Conservation (phyloP, 2,888 invertebrate genomes). For the Epistrophella euchroma region DNA sequence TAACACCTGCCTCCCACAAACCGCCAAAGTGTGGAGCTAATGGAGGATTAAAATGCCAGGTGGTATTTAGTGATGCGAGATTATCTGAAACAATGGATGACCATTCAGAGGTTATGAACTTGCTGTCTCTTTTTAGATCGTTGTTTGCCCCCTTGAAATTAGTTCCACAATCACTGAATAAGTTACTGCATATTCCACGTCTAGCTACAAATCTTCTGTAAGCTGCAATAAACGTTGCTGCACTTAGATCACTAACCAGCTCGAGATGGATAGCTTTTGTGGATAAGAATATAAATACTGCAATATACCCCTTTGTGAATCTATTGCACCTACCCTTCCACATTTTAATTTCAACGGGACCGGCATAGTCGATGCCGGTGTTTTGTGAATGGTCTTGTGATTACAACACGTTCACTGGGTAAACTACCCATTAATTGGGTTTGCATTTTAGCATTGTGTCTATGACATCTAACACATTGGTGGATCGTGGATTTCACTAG, state of each 20-base stretch:
- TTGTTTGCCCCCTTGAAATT: conserved; percentile 34
- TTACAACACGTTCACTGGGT: conserved; percentile 13
- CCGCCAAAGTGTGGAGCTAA: not conserved
- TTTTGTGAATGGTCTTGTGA: conserved; percentile 22
- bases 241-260: not conserved
- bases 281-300: no score
- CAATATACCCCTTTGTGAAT: no score
- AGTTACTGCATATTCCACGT: conserved; percentile 12
- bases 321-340: conserved; percentile 23
- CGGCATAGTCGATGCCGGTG: conserved; percentile 1
- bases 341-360: conserved; percentile 13
- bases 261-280: conserved; percentile 34
- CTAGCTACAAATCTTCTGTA: not conserved
- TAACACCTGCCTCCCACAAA: conserved; percentile 3
- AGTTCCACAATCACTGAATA: conserved; percentile 34
- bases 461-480: conserved; percentile 22
- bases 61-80: no score
- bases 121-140: not conserved
- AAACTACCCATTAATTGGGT: not conserved
- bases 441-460: conserved; percentile 2
- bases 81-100: no score
- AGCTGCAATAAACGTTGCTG: not conserved
- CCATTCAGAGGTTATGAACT: not conserved
- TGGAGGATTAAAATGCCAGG: not conserved
- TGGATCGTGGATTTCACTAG: not conserved